Base-by-base conservation (phyloP, 1,140 invertebrate species). In the Drosophila malerkotliana region DNA sequence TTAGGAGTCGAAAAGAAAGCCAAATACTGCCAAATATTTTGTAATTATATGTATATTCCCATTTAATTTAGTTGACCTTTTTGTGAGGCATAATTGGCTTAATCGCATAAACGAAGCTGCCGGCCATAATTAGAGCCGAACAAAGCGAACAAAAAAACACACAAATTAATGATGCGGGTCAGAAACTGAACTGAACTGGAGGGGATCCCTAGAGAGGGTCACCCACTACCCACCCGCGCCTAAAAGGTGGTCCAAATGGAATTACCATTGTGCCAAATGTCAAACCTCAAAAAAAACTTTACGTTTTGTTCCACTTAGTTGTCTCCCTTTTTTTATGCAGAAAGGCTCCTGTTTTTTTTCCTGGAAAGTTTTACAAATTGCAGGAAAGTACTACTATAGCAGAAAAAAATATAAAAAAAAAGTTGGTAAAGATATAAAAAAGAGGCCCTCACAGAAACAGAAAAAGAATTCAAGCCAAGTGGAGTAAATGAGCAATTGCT, bases 81-180 rank as follows among this genome's bases (percentile, higher is more conserved):
- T 45, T n/a, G 32, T 39, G 53, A 45, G 12, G 49, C 53, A 49
- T 73, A 73, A 73, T 73, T 73, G 52, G 58, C 51, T 41, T 63
- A 75, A 80, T 51, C 47, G 62, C 62, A 69, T 73, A 66, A 85
- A 77, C 80, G 45, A 34, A 59, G 71, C 52, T 63, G 47, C 55
- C 48, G 64, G 73, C 28, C 62, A 53, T 76, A 68, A 75, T 77
- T 81, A 81, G 63, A 73, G 81, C 45, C 67, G 24, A 62, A 62
- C 41, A 73, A 73, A 63, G 58, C 12, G 44, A 39, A 15, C 54
- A 56, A 51, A 41, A 44, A 81, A 56, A 51, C 34, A 44, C 77
- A 69, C 72, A 85, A 85, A 76, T 87, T 85, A 85, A 85, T 85
- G 82, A 85, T 85, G 82, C 82, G 78, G 74, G 82, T 78, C 78